Conservation (phyloP, 2,888 invertebrate genomes). For the Rhagonycha fulva region DNA sequence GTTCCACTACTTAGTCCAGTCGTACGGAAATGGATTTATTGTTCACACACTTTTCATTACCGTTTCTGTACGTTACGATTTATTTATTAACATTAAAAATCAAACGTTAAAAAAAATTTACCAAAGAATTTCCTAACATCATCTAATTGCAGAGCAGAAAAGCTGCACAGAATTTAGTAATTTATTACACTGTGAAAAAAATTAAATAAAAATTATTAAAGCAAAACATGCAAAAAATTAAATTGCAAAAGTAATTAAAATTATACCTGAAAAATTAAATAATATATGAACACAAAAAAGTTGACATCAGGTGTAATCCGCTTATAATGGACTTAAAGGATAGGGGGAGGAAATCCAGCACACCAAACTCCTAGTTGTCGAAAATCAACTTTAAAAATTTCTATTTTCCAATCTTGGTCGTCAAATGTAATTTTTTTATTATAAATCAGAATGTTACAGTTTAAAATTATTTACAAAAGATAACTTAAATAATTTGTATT, state of each 20-base stretch:
- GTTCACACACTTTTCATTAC: constrained; percentile 32
- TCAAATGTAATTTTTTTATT: background rate
- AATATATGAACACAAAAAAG: too few species aligned
- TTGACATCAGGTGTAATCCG: too few species aligned
- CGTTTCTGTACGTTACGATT: constrained; percentile 20
- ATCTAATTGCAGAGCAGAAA: too few species aligned
- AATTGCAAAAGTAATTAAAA: too few species aligned
- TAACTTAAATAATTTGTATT: background rate
- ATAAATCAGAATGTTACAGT: background rate
- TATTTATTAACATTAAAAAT: constrained; percentile 7
- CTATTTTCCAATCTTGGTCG: background rate
- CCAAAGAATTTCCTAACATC: background rate
- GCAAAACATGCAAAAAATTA: too few species aligned
- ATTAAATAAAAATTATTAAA: too few species aligned
- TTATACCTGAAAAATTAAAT: too few species aligned
- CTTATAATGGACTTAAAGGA: too few species aligned
- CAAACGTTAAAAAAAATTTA: background rate
- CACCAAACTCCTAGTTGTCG: too few species aligned
- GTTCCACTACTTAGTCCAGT: constrained; percentile 28
- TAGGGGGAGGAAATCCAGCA: too few species aligned
- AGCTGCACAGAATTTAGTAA: too few species aligned
- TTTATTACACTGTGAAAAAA: too few species aligned
- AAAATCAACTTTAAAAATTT: background rate
- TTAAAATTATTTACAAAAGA: background rate
- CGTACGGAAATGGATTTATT: constrained; percentile 30